Percentiles rank a stretch among this genome's conserved stretches.
These are phyloP conservation scores for Muntiacus muntjak DNA, from an alignment of 2,113 vertebrate genomes.

Conservation along the genomic window DNA sequence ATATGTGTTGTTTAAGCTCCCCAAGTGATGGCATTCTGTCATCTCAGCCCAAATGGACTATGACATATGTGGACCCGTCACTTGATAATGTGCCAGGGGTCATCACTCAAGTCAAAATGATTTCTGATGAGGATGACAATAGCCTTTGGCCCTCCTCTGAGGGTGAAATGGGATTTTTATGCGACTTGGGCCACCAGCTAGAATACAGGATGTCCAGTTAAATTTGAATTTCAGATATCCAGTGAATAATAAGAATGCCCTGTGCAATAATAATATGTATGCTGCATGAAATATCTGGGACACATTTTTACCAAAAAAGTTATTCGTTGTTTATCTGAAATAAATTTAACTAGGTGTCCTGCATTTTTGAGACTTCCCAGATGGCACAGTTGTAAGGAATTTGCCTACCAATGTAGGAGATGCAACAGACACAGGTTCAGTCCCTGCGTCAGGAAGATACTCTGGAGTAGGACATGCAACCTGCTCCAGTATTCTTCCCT, in stretches of 20 bases:
- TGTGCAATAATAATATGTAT: not conserved
- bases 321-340: not conserved
- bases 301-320: not conserved
- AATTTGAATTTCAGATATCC: not conserved
- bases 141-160: not conserved
- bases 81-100: not conserved
- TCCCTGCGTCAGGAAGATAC: not conserved
- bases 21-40: not conserved
- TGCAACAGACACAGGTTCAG: not conserved
- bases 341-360: not conserved
- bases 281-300: not conserved
- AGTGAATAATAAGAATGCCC: not conserved
- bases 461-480: not conserved
- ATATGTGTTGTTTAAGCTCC: not conserved
- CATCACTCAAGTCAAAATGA: not conserved
- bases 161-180: not conserved
- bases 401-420: not conserved
- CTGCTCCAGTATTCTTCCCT: not conserved
- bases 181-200: too few species aligned
- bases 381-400: not conserved
- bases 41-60: not conserved
- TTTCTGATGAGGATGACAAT: not conserved
- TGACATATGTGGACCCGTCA: not conserved
- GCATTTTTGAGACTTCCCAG: not conserved
- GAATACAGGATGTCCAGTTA: not conserved